Conservation (phyloP, 2,888 invertebrate genomes). For the Mesopsocus fuscifrons region DNA sequence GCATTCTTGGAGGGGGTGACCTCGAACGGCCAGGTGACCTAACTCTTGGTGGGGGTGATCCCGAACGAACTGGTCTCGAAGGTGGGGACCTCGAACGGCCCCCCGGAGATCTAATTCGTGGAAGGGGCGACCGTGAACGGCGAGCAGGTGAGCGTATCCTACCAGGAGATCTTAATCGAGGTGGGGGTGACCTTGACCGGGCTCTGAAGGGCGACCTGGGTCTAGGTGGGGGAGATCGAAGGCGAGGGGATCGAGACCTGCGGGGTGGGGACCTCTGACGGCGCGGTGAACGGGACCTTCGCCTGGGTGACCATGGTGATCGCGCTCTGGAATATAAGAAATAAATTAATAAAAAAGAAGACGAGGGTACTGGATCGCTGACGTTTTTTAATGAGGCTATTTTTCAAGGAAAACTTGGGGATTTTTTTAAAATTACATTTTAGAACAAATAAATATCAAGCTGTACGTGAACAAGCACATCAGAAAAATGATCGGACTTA, state of each 20-base stretch:
- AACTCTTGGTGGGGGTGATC: neutral
- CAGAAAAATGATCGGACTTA: too few species aligned
- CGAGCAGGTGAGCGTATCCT: neutral
- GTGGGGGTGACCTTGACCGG: neutral
- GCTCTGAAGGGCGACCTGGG: neutral
- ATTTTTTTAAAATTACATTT: too few species aligned
- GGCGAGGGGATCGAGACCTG: neutral
- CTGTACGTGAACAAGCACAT: too few species aligned
- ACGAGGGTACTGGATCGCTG: too few species aligned
- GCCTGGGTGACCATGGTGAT: neutral
- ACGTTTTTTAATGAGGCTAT: too few species aligned
- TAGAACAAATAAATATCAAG: too few species aligned
- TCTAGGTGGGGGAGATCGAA: neutral
- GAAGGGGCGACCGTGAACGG: neutral
- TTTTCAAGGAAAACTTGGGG: too few species aligned
- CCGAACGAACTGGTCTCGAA: neutral
- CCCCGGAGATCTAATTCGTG: too few species aligned
- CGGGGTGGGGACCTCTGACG: neutral
- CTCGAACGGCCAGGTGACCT: neutral
- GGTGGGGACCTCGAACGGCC: constrained; percentile 1
- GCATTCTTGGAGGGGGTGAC: neutral
- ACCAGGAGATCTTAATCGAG: too few species aligned
- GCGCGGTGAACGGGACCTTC: neutral
- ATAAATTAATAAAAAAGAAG: too few species aligned
- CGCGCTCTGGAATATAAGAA: too few species aligned